Conservation (phyloP, 2,113 vertebrate genomes). For the Dasypus novemcinctus region DNA sequence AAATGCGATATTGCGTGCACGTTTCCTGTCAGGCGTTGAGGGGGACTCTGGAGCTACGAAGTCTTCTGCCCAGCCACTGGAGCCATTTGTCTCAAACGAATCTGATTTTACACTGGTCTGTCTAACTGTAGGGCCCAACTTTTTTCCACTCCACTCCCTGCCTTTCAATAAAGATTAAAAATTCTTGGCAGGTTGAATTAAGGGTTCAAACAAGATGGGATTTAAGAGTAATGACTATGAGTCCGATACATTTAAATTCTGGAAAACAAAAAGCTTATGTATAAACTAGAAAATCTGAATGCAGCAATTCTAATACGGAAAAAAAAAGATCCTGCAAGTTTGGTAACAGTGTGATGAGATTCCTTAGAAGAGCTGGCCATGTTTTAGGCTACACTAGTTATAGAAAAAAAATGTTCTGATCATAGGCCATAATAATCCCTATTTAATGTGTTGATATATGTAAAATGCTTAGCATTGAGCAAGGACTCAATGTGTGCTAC, state of each 20-base stretch:
- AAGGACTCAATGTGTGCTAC: neutral
- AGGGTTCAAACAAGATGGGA: neutral
- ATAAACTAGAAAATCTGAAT: neutral
- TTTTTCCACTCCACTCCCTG: neutral
- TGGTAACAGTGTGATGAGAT: neutral
- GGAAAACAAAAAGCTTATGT: neutral
- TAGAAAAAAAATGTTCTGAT: neutral
- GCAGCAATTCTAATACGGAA: neutral
- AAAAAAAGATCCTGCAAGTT: neutral
- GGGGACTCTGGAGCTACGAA: neutral
- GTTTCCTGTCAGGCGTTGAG: neutral
- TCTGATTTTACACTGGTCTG: neutral
- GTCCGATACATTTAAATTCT: neutral
- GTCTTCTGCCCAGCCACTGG: neutral
- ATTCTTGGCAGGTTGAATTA: neutral
- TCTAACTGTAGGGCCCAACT: neutral
- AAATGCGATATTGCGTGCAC: neutral
- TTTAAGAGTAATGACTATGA: neutral
- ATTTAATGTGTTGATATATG: neutral
- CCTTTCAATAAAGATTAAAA: neutral
- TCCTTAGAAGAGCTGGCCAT: neutral
- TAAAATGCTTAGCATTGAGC: neutral
- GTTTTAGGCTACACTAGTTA: neutral
- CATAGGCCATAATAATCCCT: neutral
- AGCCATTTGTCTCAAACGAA: neutral